A percentile compares a stretch with the other conserved stretches of the same genome.
These are phyloP conservation scores for Pheosia gnoma DNA, from an alignment of 2,888 invertebrate genomes.

Conservation along the genomic window DNA sequence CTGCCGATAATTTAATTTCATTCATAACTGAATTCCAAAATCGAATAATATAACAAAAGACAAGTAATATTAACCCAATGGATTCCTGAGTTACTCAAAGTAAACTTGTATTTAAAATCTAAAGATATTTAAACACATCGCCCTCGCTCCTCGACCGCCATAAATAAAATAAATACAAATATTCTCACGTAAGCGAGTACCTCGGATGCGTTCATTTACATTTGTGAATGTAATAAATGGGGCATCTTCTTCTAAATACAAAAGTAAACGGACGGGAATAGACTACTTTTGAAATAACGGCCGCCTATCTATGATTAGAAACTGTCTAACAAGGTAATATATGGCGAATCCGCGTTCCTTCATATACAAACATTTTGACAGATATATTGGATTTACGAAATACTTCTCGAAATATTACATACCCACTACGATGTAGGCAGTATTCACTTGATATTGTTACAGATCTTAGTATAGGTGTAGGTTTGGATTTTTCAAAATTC, in stretches of 20 bases:
- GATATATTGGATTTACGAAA: conserved; percentile 7
- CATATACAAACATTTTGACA: conserved; percentile 17
- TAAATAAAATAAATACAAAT: conserved; percentile 84
- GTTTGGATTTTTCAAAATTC: no score
- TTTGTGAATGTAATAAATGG: conserved; percentile 82
- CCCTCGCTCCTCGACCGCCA: conserved; percentile 75
- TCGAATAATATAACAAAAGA: conserved; percentile 58
- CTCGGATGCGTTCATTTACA: conserved; percentile 81
- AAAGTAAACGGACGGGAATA: conserved; percentile 70
- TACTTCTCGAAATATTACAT: background rate
- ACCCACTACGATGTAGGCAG: background rate
- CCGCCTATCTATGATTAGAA: conserved; percentile 51
- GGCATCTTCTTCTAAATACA: conserved; percentile 75
- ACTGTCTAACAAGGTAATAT: conserved; percentile 46
- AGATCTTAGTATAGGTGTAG: no score
- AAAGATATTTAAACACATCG: conserved; percentile 81
- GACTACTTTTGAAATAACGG: conserved; percentile 57
- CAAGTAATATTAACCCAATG: conserved; percentile 77
- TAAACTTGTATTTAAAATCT: conserved; percentile 77
- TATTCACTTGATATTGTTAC: no score
- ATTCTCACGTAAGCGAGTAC: conserved; percentile 83
- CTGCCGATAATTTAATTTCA: conserved; percentile 36
- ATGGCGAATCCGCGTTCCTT: conserved; percentile 48
- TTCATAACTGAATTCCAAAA: conserved; percentile 41
- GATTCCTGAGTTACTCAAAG: conserved; percentile 71